Percentiles rank a stretch among this genome's conserved stretches.
Conservation (phyloP, 2,113 vertebrate genomes). For the Urocolius indicus region DNA sequence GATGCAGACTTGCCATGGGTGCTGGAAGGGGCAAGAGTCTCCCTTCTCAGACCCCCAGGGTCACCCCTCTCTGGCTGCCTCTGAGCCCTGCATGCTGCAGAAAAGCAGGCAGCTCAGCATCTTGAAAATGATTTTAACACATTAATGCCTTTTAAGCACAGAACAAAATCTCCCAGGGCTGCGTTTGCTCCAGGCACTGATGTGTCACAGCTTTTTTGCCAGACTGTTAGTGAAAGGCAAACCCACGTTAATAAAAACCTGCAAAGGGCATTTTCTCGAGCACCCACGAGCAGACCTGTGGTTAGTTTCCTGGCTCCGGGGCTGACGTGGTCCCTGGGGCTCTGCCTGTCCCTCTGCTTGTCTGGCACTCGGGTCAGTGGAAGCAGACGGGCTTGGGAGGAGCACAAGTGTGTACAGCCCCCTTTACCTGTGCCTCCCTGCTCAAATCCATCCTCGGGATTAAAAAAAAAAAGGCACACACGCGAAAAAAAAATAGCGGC, state of each 20-base stretch:
- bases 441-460: neutral
- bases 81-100: fast-evolving
- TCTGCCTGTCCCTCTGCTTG: neutral
- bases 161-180: neutral
- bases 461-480: too few species aligned
- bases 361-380: fast-evolving
- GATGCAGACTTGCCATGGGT: fast-evolving
- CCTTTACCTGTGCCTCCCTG: neutral
- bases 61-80: neutral
- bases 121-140: neutral
- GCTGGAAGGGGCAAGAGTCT: neutral
- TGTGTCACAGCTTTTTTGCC: neutral
- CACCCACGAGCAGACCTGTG: neutral
- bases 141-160: neutral
- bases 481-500: neutral
- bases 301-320: fast-evolving
- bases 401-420: neutral
- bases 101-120: neutral
- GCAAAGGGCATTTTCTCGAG: neutral
- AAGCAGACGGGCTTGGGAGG: neutral
- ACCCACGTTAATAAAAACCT: neutral
- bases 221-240: neutral
- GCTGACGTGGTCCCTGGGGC: neutral
- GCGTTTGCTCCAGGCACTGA: fast-evolving
- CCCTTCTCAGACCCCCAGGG: neutral